Conservation (phyloP, 2,113 vertebrate species). For the Jacana jacana region DNA sequence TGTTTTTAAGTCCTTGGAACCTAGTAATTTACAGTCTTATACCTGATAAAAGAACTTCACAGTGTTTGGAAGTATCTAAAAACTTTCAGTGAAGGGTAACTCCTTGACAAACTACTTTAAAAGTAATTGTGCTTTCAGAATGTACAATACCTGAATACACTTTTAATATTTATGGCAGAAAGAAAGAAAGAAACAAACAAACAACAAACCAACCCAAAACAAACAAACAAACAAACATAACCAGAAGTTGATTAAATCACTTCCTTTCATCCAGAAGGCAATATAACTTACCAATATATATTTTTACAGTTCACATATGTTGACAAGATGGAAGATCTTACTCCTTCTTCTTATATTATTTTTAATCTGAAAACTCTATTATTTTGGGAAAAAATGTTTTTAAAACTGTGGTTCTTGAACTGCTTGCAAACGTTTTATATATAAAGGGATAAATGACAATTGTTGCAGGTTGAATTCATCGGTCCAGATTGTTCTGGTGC, state of each 20-base stretch:
- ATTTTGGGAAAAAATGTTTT: background rate
- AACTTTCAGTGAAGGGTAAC: background rate
- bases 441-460: background rate
- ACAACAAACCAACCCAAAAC: background rate
- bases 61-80: background rate
- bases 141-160: background rate
- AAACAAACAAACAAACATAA: fast-evolving
- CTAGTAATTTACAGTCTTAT: background rate
- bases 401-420: background rate
- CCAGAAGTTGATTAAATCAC: background rate
- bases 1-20: background rate
- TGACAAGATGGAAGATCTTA: background rate
- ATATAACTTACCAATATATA: no score
- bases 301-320: background rate
- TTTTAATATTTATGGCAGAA: background rate
- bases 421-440: background rate
- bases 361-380: background rate
- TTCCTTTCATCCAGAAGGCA: background rate
- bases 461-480: background rate
- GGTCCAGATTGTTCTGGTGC: background rate
- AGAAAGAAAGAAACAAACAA: background rate
- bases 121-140: background rate
- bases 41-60: background rate
- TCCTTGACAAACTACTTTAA: background rate
- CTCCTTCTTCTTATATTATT: background rate